Base-by-base conservation (phyloP, 2,888 invertebrate genomes). In the Epinotia bilunana region DNA sequence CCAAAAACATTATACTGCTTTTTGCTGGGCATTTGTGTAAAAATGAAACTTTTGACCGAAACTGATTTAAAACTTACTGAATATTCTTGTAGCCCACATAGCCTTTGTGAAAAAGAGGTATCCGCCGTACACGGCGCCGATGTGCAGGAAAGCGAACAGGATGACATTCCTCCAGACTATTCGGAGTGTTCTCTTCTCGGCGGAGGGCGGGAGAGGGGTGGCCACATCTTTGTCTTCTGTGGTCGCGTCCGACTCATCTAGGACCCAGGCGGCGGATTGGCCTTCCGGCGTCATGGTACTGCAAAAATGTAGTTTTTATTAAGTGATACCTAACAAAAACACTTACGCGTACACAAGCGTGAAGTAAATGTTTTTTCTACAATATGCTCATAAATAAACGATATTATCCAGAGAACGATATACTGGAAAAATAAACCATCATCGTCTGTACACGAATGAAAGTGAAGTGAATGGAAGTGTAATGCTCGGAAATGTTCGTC, bases 121-220 rank as follows among this genome's bases (percentile, higher is more conserved):
- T 0, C 95, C 87, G 49, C 98, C 98, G 82, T 97, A 97, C 0
- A 97, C 79, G 0, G 96, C 96, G 0, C 95, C 96, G 55, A 95
- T 46, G 84, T 98, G 98, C 69, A 98, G 94, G 77, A 96, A 95
- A 0, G 90, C 89, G 86, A 98, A 97, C 2, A 97, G 91, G 1
- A 96, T 91, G 23, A 98, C 96, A 83, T 98, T 98, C 79, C 97
- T 95, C 98, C 98, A 98, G 0, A 98, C 98, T 57, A 97, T 92
- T 81, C 95, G 87, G 79, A 95, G 83, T 82, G 94, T 92, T 72
- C 95, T 91, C 78, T 95, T 94, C 71, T 96, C 95, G 0, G 96
- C 95, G 4, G 88, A 86, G 0, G 92, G 90, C 0, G 88, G 81
- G 1, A 89, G 87, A 0, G 83, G 78, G 0, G 82, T 79, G 11